Conservation (phyloP, 2,797 vertebrate species). For the Xenentodon cancila region DNA sequence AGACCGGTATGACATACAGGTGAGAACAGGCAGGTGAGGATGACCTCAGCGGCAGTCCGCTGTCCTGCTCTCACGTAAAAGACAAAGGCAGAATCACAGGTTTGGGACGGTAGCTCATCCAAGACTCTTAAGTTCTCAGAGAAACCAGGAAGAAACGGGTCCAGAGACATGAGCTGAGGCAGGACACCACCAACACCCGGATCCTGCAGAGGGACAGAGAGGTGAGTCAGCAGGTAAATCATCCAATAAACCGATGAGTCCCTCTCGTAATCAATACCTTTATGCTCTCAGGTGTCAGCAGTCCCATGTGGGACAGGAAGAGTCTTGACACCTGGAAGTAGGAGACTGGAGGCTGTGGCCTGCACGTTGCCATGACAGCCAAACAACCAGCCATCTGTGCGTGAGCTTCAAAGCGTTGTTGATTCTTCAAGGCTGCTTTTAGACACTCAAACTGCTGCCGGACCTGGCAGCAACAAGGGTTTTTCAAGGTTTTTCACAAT, state of each 20-base stretch:
- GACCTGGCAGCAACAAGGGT: slow-evolving; percentile 72
- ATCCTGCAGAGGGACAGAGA: slow-evolving; percentile 20
- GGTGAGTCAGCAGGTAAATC: slow-evolving; percentile 1
- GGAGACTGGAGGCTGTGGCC: slow-evolving; percentile 84
- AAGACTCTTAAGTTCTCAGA: slow-evolving; percentile 89
- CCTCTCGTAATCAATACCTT: slow-evolving; percentile 35
- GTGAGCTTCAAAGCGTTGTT: slow-evolving; percentile 84
- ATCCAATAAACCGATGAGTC: no score
- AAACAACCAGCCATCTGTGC: slow-evolving; percentile 72
- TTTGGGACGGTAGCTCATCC: slow-evolving; percentile 89
- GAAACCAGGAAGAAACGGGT: slow-evolving; percentile 89
- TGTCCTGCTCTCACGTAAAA: slow-evolving; percentile 94
- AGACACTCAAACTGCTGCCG: slow-evolving; percentile 82
- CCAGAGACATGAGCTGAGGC: slow-evolving; percentile 91
- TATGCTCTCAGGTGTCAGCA: slow-evolving; percentile 82
- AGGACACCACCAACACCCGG: slow-evolving; percentile 88
- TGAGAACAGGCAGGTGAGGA: slow-evolving; percentile 7
- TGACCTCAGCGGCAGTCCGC: slow-evolving; percentile 91
- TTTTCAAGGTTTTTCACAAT: no score
- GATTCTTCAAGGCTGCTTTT: slow-evolving; percentile 85
- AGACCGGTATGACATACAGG: neutral
- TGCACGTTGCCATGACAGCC: slow-evolving; percentile 77
- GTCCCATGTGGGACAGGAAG: slow-evolving; percentile 92
- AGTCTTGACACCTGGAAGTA: slow-evolving; percentile 91
- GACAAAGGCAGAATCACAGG: slow-evolving; percentile 90